These are phyloP conservation scores for Indicator indicator DNA, from an alignment of 2,113 vertebrate species.

Conservation along the genomic window DNA sequence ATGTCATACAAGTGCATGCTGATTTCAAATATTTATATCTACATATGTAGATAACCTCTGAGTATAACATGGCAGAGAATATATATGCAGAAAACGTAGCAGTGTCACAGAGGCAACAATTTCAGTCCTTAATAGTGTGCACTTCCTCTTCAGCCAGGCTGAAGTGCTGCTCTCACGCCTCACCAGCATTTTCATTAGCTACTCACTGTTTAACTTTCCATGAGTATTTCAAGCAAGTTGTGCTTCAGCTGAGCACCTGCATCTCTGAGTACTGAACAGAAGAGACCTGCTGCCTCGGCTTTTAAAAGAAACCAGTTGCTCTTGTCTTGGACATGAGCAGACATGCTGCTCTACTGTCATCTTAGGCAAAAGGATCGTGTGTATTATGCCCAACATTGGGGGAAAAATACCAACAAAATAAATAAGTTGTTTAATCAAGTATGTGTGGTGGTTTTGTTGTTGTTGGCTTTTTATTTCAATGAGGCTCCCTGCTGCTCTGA, in stretches of 20 bases:
- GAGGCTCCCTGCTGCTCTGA: background rate
- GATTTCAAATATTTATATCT: background rate
- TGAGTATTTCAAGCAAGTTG: background rate
- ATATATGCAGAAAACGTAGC: background rate
- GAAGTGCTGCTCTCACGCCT: fast-evolving
- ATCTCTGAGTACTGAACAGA: background rate
- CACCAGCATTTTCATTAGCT: background rate
- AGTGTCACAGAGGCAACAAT: fast-evolving
- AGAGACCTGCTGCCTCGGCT: background rate
- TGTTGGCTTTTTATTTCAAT: background rate
- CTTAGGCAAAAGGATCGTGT: fast-evolving
- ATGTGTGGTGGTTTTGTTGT: background rate
- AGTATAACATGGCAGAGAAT: background rate
- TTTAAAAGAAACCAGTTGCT: background rate
- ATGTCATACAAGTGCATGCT: background rate
- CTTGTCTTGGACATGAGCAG: fast-evolving
- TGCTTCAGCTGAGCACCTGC: background rate
- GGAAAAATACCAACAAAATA: fast-evolving
- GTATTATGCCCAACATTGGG: fast-evolving
- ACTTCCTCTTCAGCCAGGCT: background rate
- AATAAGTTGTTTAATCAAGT: no score
- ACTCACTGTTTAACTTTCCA: background rate
- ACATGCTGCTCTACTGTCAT: background rate
- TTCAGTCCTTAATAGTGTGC: background rate
- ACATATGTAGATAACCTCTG: background rate